These are phyloP conservation scores for Pseudolaguvia tuberculata DNA, from an alignment of 2,113 vertebrate genomes.

Conservation along the genomic window DNA sequence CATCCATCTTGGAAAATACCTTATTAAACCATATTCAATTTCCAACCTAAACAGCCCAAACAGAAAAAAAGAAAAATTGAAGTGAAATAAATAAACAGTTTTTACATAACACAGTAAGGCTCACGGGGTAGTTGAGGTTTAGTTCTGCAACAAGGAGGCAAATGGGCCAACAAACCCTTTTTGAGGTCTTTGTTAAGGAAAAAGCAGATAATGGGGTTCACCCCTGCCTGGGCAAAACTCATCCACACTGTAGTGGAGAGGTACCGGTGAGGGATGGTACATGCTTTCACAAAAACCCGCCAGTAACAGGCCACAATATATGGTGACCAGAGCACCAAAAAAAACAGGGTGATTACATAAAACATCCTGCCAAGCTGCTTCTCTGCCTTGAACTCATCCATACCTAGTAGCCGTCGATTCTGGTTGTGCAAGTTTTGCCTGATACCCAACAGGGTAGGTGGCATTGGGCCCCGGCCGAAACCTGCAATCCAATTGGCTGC, in stretches of 20 bases:
- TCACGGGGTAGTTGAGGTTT: conserved; percentile 87
- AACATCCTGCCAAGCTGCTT: conserved; percentile 91
- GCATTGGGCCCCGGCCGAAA: conserved; percentile 89
- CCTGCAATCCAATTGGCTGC: conserved; percentile 93
- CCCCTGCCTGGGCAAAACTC: conserved; percentile 90
- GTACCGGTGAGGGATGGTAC: conserved; percentile 82
- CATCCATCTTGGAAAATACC: conserved; percentile 15
- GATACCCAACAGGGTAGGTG: conserved; percentile 87
- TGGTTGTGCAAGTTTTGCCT: conserved; percentile 87
- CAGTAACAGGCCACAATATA: conserved; percentile 93
- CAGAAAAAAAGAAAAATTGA: conserved; percentile 34
- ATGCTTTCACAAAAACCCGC: conserved; percentile 89
- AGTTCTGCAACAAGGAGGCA: conserved; percentile 88
- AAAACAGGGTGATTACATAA: conserved; percentile 89
- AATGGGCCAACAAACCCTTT: conserved; percentile 84
- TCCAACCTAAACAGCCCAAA: conserved; percentile 17
- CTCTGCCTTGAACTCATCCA: conserved; percentile 91
- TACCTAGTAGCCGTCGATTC: conserved; percentile 85
- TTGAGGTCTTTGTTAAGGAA: conserved; percentile 91
- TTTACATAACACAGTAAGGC: conserved; percentile 93
- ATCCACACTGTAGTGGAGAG: conserved; percentile 91
- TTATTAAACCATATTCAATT: conserved; percentile 26
- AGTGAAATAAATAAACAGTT: conserved; percentile 39
- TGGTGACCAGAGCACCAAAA: conserved; percentile 89
- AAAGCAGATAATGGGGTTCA: conserved; percentile 91